Evolutionary conservation across 2,797 vertebrate genomes (phyloP), one percentile per base, ranked within the genome.

Genomic region (Lycodopsis pacificus): DNA sequence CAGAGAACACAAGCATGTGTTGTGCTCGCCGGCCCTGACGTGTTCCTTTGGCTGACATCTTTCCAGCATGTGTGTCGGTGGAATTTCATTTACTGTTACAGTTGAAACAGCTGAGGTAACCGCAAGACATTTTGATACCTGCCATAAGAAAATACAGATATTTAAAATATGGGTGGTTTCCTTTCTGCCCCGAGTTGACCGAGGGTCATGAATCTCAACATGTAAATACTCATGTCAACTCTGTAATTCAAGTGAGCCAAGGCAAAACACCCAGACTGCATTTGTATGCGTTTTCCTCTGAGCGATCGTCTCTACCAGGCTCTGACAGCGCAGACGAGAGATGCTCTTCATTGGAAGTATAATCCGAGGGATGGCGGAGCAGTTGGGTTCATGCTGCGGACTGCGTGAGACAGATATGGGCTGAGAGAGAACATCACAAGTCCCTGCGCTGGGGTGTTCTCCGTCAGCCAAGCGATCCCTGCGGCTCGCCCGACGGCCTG

Each of bases 391-490:
- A 75, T 22, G 86, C 82, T 78, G 86, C 0, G 53, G 85, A 86
- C 86, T 86, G 90, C 73, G 85, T 69, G 84, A 85, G 81, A 38
- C 83, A 81, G 89, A 89, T 90, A 89, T 80, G 83, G 87, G 86
- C 85, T 69, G 83, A 85, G 84, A 65, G 84, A 57, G 90, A 92
- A 88, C 85, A 88, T 91, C 88, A 90, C 86, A 90, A 83, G 87
- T 89, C 85, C 83, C 84, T 80, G 86, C 89, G 88, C 81, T 74
- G 79, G 73, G 68, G 77, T 74, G 79, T 34, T 84, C 71, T 85
- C 87, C 76, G 72, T 87, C 90, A 88, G 81, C 86, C 87, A 76
- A 76, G 82, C 34, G 42, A 82, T 86, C 86, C 91, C 86, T 44
- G 72, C 74, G 75, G 89, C 89, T 86, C 27, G 27, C 92, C 84